Evolutionary conservation across 2,797 vertebrate genomes (phyloP).

Genomic region (Furcifer pardalis): DNA sequence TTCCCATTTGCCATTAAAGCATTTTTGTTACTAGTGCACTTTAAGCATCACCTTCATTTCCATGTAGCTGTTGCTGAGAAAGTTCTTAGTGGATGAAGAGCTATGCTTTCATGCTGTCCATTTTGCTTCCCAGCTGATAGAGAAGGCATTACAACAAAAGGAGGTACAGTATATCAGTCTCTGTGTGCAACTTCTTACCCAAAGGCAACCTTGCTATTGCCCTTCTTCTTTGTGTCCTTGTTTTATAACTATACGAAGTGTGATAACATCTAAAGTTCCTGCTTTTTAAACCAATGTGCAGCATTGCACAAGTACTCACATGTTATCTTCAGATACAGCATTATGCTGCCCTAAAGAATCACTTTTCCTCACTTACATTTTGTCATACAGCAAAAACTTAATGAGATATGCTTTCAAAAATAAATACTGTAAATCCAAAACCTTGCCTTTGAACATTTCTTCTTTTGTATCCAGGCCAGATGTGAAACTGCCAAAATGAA

Average conservation of each 20-base stretch:
- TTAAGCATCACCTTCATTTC: neutral
- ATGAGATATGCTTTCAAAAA: neutral
- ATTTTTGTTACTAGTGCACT: neutral
- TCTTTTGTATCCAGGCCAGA: too few relatives aligned
- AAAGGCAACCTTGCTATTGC: neutral
- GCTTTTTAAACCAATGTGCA: neutral
- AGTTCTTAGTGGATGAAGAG: neutral
- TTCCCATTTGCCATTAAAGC: neutral
- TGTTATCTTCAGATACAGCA: neutral
- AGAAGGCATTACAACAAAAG: neutral
- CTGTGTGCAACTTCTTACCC: neutral
- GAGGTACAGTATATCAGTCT: neutral
- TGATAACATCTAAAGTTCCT: neutral
- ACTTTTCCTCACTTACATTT: neutral
- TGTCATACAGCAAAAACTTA: neutral
- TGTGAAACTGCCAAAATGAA: too few relatives aligned
- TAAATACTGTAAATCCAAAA: too few relatives aligned
- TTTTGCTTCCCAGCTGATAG: neutral
- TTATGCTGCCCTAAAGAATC: neutral
- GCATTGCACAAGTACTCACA: neutral
- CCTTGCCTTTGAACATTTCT: neutral
- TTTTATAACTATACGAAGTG: neutral
- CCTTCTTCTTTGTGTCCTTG: neutral
- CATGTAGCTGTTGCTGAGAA: neutral
- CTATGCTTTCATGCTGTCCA: neutral